A percentile compares a stretch with the other conserved stretches of the same genome.
Conservation (phyloP, 53 echinoderm and acorn worm species). For the Zoroaster sp. region DNA sequence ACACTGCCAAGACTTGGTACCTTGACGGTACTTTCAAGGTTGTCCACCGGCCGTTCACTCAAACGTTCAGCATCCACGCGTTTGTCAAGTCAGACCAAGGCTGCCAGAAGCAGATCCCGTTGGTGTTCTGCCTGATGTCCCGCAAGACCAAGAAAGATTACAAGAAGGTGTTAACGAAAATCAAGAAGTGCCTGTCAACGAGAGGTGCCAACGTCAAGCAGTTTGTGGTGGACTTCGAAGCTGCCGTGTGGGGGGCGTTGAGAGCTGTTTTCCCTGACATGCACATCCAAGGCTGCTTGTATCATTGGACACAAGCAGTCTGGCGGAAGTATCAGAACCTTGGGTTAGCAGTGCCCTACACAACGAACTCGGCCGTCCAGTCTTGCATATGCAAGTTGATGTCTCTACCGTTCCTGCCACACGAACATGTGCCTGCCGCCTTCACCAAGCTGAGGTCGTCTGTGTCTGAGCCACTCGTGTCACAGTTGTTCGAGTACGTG, state of each 20-base stretch:
- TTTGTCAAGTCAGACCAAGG: slow-evolving; percentile 37
- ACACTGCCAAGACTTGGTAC: slow-evolving; percentile 38
- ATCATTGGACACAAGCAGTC: slow-evolving; percentile 57
- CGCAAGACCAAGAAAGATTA: slow-evolving; percentile 23
- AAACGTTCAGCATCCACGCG: slow-evolving; percentile 12
- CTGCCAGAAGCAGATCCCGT: slow-evolving; percentile 31
- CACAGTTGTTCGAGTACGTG: too few relatives aligned
- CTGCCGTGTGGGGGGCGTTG: slow-evolving; percentile 31
- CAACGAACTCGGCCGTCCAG: neutral
- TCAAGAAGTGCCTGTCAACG: neutral
- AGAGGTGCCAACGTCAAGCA: neutral
- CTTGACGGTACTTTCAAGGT: slow-evolving; percentile 55
- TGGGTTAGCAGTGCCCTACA: slow-evolving; percentile 13
- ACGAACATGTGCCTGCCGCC: slow-evolving; percentile 10
- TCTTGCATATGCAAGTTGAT: slow-evolving; percentile 21
- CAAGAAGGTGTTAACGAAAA: slow-evolving; percentile 3
- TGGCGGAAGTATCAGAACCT: slow-evolving; percentile 53
- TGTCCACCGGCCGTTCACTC: slow-evolving; percentile 24
- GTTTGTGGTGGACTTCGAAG: slow-evolving; percentile 49
- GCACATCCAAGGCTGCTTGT: slow-evolving; percentile 28
- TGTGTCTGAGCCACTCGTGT: too few relatives aligned
- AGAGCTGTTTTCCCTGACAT: slow-evolving; percentile 4
- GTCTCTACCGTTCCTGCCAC: slow-evolving; percentile 54
- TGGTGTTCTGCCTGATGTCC: slow-evolving; percentile 51
- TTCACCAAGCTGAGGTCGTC: neutral